Evolutionary conservation across 2,888 invertebrate genomes (phyloP), one percentile per base, ranked within the genome.

Genomic region (Bombylius major): DNA sequence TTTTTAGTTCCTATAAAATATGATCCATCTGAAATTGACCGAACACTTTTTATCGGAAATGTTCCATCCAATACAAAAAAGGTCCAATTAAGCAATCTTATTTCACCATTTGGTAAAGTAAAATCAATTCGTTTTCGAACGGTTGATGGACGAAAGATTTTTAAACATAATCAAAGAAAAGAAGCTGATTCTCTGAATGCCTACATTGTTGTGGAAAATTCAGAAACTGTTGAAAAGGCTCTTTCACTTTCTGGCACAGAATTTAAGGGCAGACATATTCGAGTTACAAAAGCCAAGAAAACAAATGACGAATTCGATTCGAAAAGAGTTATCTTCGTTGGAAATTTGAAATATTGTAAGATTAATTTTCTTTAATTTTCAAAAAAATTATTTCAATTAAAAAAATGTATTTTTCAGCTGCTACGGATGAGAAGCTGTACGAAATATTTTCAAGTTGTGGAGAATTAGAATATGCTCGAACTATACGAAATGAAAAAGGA

Each of bases 1-100:
- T 4, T 11, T 23, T 23, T 23, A 23, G 23, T 23, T 23, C 23
- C 23, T 42, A 42, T 11, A 11, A 42, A 42, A 42, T 11, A 42
- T 11, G 59, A 65, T 57, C 65, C 67, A 1, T 63, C 56, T 2
- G 55, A 58, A 11, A 65, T 66, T 34, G 66, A 64, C 9, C 61
- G 65, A 13, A 75, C 75, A 1, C 58, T 75, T 4, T 75, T 74
- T 58, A 66, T 74, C 34, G 75, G 75, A 1, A 75, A 75, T 60
- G 56, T 75, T 1, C 71, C 74, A 0, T 62, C 65, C 0, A 73
- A 70, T 49, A 71, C 69, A 1, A 75, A 74, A 55, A 68, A 69
- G 0, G 58, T 66, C 0, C 69, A 73, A 56, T n/a, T 75, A 1
- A 32, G 59, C 0, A 66, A 64, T 13, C 59, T 73, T 1, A 68